A percentile compares a stretch with the other conserved stretches of the same genome.
Conservation (phyloP, 1,140 invertebrate genomes). For the Sycobia sp. region DNA sequence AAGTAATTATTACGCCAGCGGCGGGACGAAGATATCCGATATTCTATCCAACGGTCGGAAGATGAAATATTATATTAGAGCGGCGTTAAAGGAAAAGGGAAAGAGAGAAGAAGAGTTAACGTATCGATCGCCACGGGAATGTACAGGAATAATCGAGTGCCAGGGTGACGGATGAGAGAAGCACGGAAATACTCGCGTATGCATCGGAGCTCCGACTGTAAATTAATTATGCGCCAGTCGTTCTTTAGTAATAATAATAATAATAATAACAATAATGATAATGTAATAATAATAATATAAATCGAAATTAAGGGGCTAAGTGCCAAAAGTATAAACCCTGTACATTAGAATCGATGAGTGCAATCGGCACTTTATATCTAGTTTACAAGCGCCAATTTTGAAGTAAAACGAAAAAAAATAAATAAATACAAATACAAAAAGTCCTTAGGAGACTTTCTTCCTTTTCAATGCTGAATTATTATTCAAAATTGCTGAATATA, state of each 20-base stretch:
- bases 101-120: neutral
- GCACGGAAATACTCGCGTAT: neutral
- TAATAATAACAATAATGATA: no score
- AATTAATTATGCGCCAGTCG: neutral
- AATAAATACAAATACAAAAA: no score
- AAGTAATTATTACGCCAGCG: neutral
- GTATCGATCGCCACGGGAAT: neutral
- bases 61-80: no score
- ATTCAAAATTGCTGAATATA: no score
- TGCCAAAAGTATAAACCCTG: slow-evolving; percentile 27
- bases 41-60: no score
- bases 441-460: no score
- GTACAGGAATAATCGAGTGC: neutral
- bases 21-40: no score
- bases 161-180: neutral
- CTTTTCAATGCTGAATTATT: no score
- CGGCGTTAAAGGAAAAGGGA: no score
- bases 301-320: slow-evolving; percentile 19
- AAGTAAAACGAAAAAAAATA: no score
- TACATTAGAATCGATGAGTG: neutral
- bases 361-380: neutral
- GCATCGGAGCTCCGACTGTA: neutral
- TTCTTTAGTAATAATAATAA: no score
- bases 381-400: no score
- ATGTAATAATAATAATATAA: neutral